phyloP scores from a whole-genome alignment of 2,113 vertebrate genomes.

The Tragelaphus imberbis region DNA sequence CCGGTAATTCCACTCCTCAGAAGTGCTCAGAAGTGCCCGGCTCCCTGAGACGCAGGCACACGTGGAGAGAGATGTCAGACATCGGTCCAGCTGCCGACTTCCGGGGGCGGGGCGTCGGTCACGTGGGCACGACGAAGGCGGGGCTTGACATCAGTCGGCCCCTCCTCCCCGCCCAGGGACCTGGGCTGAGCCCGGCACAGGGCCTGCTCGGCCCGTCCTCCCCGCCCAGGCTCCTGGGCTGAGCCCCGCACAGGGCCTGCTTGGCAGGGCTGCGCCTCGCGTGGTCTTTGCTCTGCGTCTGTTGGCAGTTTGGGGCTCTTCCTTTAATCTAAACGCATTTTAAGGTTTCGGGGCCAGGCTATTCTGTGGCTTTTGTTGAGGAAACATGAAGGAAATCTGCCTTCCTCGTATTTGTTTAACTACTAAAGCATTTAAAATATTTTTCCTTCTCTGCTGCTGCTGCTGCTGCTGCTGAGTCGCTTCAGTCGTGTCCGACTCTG shows the following conservation, averaged over 20 bases:
- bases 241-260: accelerated
- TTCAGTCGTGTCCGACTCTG: too few relatives aligned
- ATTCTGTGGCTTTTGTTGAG: conserved; percentile 26
- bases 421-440: conserved; percentile 32
- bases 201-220: too few relatives aligned
- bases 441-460: too few relatives aligned
- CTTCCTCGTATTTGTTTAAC: conserved; percentile 35
- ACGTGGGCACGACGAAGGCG: too few relatives aligned
- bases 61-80: not conserved
- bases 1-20: not conserved
- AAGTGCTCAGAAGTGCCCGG: not conserved
- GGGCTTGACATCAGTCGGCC: too few relatives aligned
- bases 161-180: accelerated
- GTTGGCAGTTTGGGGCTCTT: not conserved
- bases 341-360: not conserved
- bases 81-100: not conserved
- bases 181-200: too few relatives aligned
- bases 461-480: too few relatives aligned
- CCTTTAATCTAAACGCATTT: not conserved
- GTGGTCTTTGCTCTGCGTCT: not conserved
- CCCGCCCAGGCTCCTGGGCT: accelerated
- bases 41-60: not conserved
- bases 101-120: too few relatives aligned
- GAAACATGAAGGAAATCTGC: conserved; percentile 28
- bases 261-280: not conserved